Conservation (phyloP, 2,888 invertebrate genomes). For the Hypena proboscidalis region DNA sequence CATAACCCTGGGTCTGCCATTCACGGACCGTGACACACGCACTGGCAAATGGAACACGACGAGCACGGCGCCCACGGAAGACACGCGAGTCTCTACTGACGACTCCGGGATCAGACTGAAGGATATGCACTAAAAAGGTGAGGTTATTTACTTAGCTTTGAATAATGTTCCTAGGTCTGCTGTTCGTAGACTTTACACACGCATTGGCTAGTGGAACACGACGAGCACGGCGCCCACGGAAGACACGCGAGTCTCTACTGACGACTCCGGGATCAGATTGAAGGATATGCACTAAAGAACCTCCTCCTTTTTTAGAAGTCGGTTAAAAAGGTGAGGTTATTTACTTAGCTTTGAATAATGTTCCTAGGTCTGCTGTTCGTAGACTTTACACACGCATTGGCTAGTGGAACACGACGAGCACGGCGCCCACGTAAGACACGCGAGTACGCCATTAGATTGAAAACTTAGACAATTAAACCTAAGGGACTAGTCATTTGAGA, state of each 20-base stretch:
- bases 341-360: too few species aligned
- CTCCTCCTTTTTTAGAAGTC: too few species aligned
- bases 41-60: conserved; percentile 65
- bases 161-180: conserved; percentile 50
- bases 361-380: conserved; percentile 49
- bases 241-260: conserved; percentile 69
- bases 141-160: too few species aligned
- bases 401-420: conserved; percentile 68
- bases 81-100: conserved; percentile 69
- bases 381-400: conserved; percentile 54
- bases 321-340: conserved; percentile 41
- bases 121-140: conserved; percentile 61
- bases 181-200: conserved; percentile 51
- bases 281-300: conserved; percentile 70
- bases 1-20: conserved; percentile 49
- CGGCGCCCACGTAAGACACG: conserved; percentile 75
- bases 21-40: conserved; percentile 53
- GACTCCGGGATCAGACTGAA: conserved; percentile 68
- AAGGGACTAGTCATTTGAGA: too few species aligned
- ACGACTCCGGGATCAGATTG: conserved; percentile 67
- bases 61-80: conserved; percentile 73
- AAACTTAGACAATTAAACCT: too few species aligned
- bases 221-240: conserved; percentile 73
- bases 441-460: conserved; percentile 67
- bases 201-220: conserved; percentile 64